Evolutionary conservation across 2,797 vertebrate genomes (phyloP), one percentile per base, ranked within the genome.

Genomic region (Atherinosoma microstoma): DNA sequence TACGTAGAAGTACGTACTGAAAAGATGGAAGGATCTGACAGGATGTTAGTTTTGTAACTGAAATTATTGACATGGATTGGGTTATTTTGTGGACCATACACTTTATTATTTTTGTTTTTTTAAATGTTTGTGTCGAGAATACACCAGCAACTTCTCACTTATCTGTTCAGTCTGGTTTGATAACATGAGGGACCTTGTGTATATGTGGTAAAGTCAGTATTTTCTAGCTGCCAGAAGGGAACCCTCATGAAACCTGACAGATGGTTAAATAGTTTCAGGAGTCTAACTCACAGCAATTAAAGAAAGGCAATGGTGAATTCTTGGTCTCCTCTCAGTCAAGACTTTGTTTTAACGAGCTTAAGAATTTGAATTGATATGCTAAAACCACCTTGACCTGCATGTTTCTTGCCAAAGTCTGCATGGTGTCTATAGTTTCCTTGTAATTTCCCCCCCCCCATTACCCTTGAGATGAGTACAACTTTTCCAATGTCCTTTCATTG

Each of bases 221-320:
- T 73, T 78, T 73, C 42, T n/a, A 78, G 79, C 83, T 80, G 67
- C 66, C 79, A 78, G 56, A 10, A 53, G 29, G 24, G 27, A 42
- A 61, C 51, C n/a, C 27, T 13, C 27, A 45, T 68, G 67, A 67
- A 61, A 59, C 51, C 67, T 69, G 72, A 76, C 47, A 76, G 65
- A 79, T 63, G 70, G 59, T 69, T 51, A 35, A 58, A 40, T 71
- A 27, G 53, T 75, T 71, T 68, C 53, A 64, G 22, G 20, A 67
- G 22, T 70, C 67, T 47, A 65, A 64, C 63, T 34, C 11, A 30
- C 12, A 53, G 63, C 66, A 78, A 61, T 67, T 63, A 75, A 66
- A 67, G 3, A 10, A 47, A 30, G 32, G 51, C n/a, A 16, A 58
- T n/a, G 0, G 38, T 5, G 24, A 38, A 66, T 64, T 63, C 18